Evolutionary conservation across 1,140 invertebrate species (phyloP), one percentile per base, ranked within the genome.

Genomic region (Solen grandis): DNA sequence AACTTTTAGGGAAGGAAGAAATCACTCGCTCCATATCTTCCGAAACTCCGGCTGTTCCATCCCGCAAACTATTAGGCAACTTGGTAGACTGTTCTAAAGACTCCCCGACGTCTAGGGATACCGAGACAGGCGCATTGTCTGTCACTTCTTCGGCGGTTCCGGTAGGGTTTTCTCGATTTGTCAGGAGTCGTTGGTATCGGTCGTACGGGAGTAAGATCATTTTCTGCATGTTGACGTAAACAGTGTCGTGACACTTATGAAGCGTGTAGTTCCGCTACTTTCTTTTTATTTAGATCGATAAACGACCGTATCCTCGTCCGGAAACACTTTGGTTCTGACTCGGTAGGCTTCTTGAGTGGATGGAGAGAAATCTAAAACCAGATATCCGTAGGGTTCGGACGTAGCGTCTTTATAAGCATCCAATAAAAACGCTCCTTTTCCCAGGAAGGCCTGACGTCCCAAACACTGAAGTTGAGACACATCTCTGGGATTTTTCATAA

Each of bases 341-440:
- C 72, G 22, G n/a, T n/a, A n/a, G 25, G 59, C 35, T 16, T 74
- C 72, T 60, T 29, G 8, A 8, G 19, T 10, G 1, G 27, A 5
- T 10, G 57, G 54, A 1, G 76, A 69, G 35, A 79, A 68, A 60
- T 79, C 50, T 1, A 79, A 35, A 10, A 80, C 68, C 5, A 80
- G 36, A 52, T 80, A 73, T 0, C 77, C 68, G 55, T 63, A 80
- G 10, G 66, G 41, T 13, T 38, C 0, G 22, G 22, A 33, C 10
- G 46, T 80, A 0, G 68, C 77, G 68, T 80, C 77, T 70, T 52
- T 62, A 35, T 36, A 80, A 55, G 68, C 77, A 29, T 80, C 77
- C 57, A 80, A n/a, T 14, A 73, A 2, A 31, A 55, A 46, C 13
- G 35, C 50, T 55, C 59, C 14, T 72, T 70, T 59, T 2, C 68